Base-by-base conservation (phyloP, 2,113 vertebrate genomes). In the Neodontobutis hainanensis region DNA sequence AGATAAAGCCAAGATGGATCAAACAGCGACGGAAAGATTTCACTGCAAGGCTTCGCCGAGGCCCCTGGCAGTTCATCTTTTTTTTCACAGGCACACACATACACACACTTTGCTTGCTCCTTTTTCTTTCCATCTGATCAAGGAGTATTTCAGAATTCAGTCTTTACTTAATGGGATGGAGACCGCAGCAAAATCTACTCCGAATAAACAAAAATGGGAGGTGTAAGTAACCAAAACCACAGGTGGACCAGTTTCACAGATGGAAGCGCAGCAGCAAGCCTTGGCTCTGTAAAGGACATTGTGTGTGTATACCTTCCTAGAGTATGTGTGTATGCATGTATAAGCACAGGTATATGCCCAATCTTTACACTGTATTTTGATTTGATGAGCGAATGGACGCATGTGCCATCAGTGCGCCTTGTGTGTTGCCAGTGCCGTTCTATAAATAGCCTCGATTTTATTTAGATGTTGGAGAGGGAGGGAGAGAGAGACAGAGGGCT, bases 391-490 rank as follows among this genome's bases (percentile, higher is more conserved):
- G 52, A 32, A 51, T 52, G 38, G 27, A 14, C 66, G 77, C 16
- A 27, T 82, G 80, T 74, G 71, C 27, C 12, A 70, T 72, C 32
- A n/a, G 74, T 73, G 72, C 15, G 35, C 73, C 69, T 79, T 7
- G 62, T 56, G 60, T 86, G 73, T 84, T 82, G 69, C 80, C 76
- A 58, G 66, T 61, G 62, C 60, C 10, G 67, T 46, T 75, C 90
- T 90, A 92, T 75, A 92, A 92, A 92, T 92, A 91, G 80, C 72
- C 52, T 0, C 46, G 77, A 89, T 90, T 92, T 91, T 92, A 92
- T 92, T 90, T 90, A 91, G 88, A 91, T 85, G 83, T 85, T 82
- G 76, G 68, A 62, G 67, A 57, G 68, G 61, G 59, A 60, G 60
- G 32, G 60, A 42, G 61, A 57, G 61, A 44, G 60, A 66, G 49